These are phyloP conservation scores for Meganola albula DNA, from an alignment of 2,888 invertebrate species.

Conservation along the genomic window DNA sequence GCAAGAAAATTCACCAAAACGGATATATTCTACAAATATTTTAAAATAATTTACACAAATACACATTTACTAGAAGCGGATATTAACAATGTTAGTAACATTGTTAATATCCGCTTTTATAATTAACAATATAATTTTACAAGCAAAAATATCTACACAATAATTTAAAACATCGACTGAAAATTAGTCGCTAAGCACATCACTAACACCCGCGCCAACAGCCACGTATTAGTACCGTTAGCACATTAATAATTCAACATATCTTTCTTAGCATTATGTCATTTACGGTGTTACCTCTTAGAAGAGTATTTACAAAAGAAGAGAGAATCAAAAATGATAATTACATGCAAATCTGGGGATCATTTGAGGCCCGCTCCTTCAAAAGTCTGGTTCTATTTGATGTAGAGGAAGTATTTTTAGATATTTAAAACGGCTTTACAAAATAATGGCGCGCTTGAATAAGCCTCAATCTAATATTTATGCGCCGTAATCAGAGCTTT, in stretches of 20 bases:
- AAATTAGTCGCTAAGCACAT: conserved; percentile 12
- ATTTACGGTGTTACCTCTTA: conserved; percentile 72
- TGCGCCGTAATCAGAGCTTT: conserved; percentile 14
- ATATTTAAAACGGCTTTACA: conserved; percentile 22
- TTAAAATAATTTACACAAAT: too few relatives aligned
- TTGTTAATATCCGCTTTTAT: too few relatives aligned
- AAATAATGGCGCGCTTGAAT: conserved; percentile 28
- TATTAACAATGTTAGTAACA: too few relatives aligned
- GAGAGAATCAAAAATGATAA: conserved; percentile 78
- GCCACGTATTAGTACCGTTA: conserved; percentile 67
- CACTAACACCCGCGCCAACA: conserved; percentile 33
- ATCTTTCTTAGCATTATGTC: conserved; percentile 74
- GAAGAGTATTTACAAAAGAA: conserved; percentile 76
- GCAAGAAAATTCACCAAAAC: too few relatives aligned
- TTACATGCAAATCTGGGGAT: conserved; percentile 74
- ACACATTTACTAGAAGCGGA: too few relatives aligned
- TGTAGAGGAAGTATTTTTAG: conserved; percentile 36
- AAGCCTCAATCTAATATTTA: conserved; percentile 27
- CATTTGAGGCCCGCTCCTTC: conserved; percentile 46
- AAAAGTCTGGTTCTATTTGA: conserved; percentile 39
- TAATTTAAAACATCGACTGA: conserved; percentile 3
- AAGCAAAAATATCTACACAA: background rate
- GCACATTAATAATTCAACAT: conserved; percentile 73
- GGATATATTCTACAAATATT: too few relatives aligned
- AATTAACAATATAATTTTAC: too few relatives aligned